Percentiles rank a stretch among this genome's conserved stretches.
Conservation (phyloP, 2,888 invertebrate species). For the Pterobdella sp. region DNA sequence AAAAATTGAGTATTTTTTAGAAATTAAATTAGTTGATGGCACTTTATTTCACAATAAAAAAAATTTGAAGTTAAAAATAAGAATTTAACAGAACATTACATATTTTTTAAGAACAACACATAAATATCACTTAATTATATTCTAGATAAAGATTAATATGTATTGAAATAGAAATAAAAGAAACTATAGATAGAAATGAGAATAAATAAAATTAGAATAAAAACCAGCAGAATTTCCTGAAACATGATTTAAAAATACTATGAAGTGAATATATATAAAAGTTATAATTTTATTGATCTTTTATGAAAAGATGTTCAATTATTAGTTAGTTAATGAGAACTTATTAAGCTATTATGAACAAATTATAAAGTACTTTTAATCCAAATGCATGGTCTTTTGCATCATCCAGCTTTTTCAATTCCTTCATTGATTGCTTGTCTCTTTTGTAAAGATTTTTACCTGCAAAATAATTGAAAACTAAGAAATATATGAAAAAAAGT, state of each 20-base stretch:
- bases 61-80: no score
- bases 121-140: no score
- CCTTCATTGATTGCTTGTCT: conserved; percentile 10
- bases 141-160: no score
- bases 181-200: neutral
- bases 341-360: neutral
- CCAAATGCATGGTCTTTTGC: conserved; percentile 2
- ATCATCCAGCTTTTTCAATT: conserved; percentile 5
- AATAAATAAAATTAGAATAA: neutral
- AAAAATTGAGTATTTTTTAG: no score
- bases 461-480: neutral
- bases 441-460: conserved; percentile 5
- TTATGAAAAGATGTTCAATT: no score
- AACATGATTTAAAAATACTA: neutral
- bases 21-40: no score
- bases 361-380: neutral
- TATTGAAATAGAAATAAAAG: conserved; percentile 8
- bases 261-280: neutral
- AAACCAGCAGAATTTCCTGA: neutral
- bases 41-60: no score
- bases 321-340: neutral
- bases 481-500: neutral
- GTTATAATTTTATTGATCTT: no score
- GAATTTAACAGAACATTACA: no score
- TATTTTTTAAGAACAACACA: no score